Evolutionary conservation across 2,113 vertebrate species (phyloP).

Genomic region (Leptodactylus fuscus): DNA sequence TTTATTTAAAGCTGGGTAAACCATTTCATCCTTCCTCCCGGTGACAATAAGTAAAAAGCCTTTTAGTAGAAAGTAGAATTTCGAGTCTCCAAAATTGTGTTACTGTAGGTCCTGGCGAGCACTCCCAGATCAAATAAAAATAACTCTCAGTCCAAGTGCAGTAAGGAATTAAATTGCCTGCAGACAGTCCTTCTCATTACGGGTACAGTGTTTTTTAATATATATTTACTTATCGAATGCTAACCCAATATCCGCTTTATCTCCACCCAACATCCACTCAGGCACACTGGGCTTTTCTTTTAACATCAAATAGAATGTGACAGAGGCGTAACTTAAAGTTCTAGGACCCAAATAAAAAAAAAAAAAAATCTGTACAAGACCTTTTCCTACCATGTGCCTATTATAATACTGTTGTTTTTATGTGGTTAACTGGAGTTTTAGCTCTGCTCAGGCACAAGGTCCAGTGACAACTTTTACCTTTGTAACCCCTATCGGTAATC

Average conservation of each 20-base stretch:
- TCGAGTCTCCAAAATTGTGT: conserved; percentile 55
- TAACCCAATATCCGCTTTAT: conserved; percentile 32
- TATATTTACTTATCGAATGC: conserved; percentile 42
- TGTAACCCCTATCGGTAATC: too few relatives aligned
- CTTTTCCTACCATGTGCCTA: not conserved
- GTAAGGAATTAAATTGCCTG: conserved; percentile 49
- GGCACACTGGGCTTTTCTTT: not conserved
- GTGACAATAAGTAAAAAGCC: conserved; percentile 57
- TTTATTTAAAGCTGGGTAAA: conserved; percentile 35
- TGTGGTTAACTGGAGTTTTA: too few relatives aligned
- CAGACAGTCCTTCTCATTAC: conserved; percentile 53
- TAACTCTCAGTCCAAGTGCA: conserved; percentile 36
- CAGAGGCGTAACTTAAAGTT: not conserved
- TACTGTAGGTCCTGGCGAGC: conserved; percentile 46
- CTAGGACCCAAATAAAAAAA: not conserved
- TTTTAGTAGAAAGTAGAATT: conserved; percentile 54
- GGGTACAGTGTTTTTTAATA: conserved; percentile 25
- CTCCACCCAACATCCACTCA: not conserved
- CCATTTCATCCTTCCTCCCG: conserved; percentile 41
- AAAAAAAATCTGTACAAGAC: not conserved
- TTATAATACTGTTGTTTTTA: not conserved
- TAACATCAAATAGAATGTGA: not conserved
- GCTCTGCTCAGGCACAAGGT: too few relatives aligned
- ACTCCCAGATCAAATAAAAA: conserved; percentile 59
- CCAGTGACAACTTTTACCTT: too few relatives aligned